phyloP scores from a whole-genome alignment of 2,113 vertebrate species.

The Rattus rattus region DNA sequence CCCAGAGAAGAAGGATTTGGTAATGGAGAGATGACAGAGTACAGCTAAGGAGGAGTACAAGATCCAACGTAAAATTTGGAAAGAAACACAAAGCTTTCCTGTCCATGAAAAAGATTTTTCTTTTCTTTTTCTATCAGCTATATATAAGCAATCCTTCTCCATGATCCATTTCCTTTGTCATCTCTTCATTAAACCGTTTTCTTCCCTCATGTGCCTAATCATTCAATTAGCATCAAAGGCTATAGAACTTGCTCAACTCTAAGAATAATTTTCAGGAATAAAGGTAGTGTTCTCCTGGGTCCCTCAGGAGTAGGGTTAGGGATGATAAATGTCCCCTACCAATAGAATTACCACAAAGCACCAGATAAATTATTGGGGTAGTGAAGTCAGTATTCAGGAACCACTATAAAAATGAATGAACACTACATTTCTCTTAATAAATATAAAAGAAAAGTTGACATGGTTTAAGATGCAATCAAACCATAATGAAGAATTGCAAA shows the following conservation, averaged over 20 bases:
- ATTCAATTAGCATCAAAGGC: constrained; percentile 24
- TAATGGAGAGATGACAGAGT: neutral
- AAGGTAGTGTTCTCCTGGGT: neutral
- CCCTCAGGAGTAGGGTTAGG: neutral
- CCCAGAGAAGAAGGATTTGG: neutral
- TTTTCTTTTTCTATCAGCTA: neutral
- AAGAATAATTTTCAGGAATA: constrained; percentile 4
- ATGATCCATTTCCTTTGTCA: neutral
- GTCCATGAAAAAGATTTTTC: neutral
- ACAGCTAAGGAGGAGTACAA: neutral
- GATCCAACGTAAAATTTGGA: neutral
- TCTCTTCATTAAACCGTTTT: neutral
- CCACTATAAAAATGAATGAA: neutral
- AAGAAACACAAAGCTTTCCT: neutral
- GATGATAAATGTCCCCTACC: neutral
- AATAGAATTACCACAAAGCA: constrained; percentile 39
- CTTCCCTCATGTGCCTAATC: neutral
- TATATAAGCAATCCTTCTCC: neutral
- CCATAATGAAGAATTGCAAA: neutral
- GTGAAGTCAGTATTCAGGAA: neutral
- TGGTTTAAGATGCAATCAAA: neutral
- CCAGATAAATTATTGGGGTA: constrained; percentile 45
- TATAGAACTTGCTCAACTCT: neutral
- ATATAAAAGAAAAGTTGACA: neutral
- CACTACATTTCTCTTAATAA: neutral